Conservation (phyloP, 2,888 invertebrate species). For the Cryptocephalus moraei region DNA sequence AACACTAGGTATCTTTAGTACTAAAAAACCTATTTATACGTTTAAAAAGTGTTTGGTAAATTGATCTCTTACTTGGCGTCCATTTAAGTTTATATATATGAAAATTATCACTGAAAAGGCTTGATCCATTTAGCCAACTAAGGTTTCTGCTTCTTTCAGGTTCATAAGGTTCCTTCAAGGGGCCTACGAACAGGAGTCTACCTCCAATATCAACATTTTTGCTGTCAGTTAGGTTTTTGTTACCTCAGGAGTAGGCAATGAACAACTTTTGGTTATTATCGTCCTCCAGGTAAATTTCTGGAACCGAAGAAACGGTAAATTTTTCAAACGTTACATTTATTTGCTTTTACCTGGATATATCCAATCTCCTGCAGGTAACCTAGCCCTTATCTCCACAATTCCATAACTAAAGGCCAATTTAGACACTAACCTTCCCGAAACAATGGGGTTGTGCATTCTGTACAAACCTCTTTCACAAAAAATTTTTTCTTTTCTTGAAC, state of each 20-base stretch:
- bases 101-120: conserved; percentile 46
- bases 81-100: conserved; percentile 58
- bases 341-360: conserved; percentile 40
- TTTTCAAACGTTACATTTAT: not conserved
- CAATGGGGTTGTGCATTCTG: conserved; percentile 34
- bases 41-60: too few relatives aligned
- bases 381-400: conserved; percentile 42
- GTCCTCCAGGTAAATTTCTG: conserved; percentile 26
- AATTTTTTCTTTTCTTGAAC: conserved; percentile 7
- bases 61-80: conserved; percentile 48
- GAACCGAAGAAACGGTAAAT: conserved; percentile 5
- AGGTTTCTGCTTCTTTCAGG: conserved; percentile 12
- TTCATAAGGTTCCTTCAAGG: conserved; percentile 32
- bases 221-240: conserved; percentile 28
- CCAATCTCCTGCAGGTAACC: conserved; percentile 47
- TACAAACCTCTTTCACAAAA: conserved; percentile 7
- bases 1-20: too few relatives aligned
- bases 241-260: conserved; percentile 34
- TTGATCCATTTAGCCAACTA: conserved; percentile 4
- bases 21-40: too few relatives aligned
- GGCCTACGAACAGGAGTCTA: conserved; percentile 43
- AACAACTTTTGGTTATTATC: conserved; percentile 10
- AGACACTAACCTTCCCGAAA: conserved; percentile 40
- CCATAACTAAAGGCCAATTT: conserved; percentile 40
- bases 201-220: conserved; percentile 35